Base-by-base conservation (phyloP, 1,140 invertebrate species). In the Apis laboriosa region DNA sequence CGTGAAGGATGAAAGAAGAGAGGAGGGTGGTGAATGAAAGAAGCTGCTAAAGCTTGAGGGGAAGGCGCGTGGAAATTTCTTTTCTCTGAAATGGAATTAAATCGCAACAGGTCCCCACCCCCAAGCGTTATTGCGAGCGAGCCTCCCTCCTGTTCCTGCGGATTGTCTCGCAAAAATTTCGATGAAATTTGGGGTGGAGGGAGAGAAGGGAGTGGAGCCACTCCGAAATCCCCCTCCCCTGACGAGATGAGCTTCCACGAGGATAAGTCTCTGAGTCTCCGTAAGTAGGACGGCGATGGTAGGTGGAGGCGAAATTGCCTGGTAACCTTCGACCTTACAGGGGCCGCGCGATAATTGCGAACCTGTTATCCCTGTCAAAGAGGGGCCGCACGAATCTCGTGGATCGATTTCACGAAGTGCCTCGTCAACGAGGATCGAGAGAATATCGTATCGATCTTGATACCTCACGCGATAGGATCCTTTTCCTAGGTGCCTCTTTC, bases 301-400 rank as follows among this genome's bases (percentile, higher is more conserved):
- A 86, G 86, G 85, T 77, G 85, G 86, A 86, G 80, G 75, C 70
- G 70, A 88, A 90, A 92, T 92, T 88, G 88, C 83, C 80, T 85
- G 85, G 83, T 91, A 92, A 91, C 90, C 90, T 91, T 84, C 85
- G 85, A 86, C 83, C 80, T 85, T 79, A 86, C 84, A 77, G 87
- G 86, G 70, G 80, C 75, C 34, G 34, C 34, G 34, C 85, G 85
- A 90, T 90, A 90, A 89, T 90, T 90, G 86, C 78, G 82, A 89
- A 72, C 86, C 85, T 81, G 79, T 84, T 88, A 73, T 67, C 80
- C 82, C 61, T 86, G 66, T 79, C 79, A 83, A 83, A 84, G 88
- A 79, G 75, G 86, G 83, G 60, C 71, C 66, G 61, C n/a, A 24
- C 66, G 68, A 80, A 84, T 72, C 81, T 79, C 21, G 60, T 34